A percentile compares a stretch with the other conserved stretches of the same genome.
phyloP scores from a whole-genome alignment of 2,888 invertebrate genomes.

The Subacronicta megacephala region DNA sequence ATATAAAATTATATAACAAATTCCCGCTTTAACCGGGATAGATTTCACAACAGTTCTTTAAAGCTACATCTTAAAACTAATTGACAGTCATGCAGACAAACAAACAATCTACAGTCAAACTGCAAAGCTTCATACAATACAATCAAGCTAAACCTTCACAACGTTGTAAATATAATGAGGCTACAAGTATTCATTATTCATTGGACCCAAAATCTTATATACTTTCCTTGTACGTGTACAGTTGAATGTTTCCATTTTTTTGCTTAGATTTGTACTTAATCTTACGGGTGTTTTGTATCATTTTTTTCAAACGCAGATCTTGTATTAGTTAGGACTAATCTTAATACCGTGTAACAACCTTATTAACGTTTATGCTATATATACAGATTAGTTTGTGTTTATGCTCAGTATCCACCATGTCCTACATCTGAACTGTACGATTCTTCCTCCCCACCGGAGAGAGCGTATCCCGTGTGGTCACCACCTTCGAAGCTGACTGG shows the following conservation, averaged over 20 bases:
- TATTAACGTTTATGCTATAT: conserved; percentile 30
- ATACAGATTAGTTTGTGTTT: conserved; percentile 31
- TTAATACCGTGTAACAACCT: conserved; percentile 19
- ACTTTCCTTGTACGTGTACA: conserved; percentile 11
- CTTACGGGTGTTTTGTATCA: conserved; percentile 5
- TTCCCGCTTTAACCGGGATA: conserved; percentile 60
- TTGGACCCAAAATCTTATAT: conserved; percentile 19
- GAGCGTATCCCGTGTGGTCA: conserved; percentile 75
- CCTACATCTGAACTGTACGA: conserved; percentile 60
- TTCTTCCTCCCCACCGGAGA: conserved; percentile 70
- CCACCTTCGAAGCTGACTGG: conserved; percentile 82
- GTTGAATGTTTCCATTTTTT: neutral
- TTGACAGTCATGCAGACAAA: conserved; percentile 34
- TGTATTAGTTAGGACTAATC: conserved; percentile 9
- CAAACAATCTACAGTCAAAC: conserved; percentile 41
- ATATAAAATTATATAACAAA: conserved; percentile 61
- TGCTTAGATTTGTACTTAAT: conserved; percentile 38
- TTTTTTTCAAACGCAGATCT: conserved; percentile 6
- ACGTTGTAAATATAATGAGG: conserved; percentile 36
- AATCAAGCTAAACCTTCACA: conserved; percentile 31
- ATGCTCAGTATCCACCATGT: conserved; percentile 66
- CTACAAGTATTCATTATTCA: conserved; percentile 20
- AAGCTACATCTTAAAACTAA: conserved; percentile 52
- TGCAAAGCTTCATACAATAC: conserved; percentile 48
- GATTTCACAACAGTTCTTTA: conserved; percentile 64